These are phyloP conservation scores for Enteromius afrohamiltoni DNA, from an alignment of 2,797 vertebrate genomes.

Conservation along the genomic window DNA sequence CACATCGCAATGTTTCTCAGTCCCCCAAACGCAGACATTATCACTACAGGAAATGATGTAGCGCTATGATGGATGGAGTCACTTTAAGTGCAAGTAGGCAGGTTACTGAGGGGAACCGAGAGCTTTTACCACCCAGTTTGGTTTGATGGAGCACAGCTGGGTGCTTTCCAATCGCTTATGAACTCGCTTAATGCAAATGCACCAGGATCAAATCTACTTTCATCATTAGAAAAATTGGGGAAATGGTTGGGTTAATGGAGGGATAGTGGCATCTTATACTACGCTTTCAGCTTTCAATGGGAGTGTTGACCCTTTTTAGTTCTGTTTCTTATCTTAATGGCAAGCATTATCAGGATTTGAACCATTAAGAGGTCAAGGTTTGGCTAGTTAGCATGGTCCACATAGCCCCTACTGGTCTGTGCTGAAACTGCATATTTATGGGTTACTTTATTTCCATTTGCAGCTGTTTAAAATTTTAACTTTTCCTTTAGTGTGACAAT, in stretches of 20 bases:
- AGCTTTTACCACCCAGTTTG: conserved; percentile 35
- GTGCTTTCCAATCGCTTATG: conserved; percentile 13
- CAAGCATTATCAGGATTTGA: not conserved
- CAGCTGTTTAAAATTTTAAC: not conserved
- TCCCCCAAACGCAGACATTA: not conserved
- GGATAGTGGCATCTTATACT: not conserved
- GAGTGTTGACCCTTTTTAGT: conserved; percentile 19
- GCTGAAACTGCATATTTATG: not conserved
- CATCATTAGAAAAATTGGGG: not conserved
- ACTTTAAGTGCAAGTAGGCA: conserved; percentile 43
- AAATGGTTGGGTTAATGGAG: conserved; percentile 15
- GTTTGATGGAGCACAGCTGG: conserved; percentile 36
- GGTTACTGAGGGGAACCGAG: conserved; percentile 33
- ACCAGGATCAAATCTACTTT: conserved; percentile 18
- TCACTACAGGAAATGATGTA: conserved; percentile 37
- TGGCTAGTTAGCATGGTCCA: not conserved
- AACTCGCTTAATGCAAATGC: conserved; percentile 33
- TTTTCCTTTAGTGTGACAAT: too few relatives aligned
- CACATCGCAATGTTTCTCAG: not conserved
- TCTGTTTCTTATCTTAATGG: conserved; percentile 35
- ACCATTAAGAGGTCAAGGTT: conserved; percentile 9
- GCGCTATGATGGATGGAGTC: conserved; percentile 34
- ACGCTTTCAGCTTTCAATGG: conserved; percentile 29
- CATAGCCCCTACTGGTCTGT: not conserved
- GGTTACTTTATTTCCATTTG: not conserved